Conservation (phyloP, 1,140 invertebrate genomes). For the Drosophila albomicans region DNA sequence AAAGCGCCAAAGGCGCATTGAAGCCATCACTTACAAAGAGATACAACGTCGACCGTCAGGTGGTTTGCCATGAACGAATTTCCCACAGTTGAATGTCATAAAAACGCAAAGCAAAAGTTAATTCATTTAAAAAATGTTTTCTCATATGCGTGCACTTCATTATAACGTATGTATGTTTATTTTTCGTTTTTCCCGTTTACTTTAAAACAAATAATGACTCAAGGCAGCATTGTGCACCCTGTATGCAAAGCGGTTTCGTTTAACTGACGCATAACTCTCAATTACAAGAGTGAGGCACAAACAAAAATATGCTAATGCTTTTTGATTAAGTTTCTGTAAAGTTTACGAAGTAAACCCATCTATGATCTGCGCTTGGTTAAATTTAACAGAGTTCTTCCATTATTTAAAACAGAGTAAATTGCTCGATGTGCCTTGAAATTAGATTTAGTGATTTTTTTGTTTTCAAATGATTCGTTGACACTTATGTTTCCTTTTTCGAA, state of each 20-base stretch:
- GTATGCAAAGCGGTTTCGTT: slow-evolving; percentile 2
- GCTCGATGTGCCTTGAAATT: no score
- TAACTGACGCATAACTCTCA: slow-evolving; percentile 3
- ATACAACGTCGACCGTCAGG: background rate
- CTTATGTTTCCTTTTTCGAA: no score
- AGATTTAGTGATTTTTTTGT: no score
- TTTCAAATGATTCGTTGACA: no score
- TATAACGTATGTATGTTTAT: background rate
- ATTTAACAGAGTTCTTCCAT: no score
- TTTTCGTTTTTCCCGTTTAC: no score
- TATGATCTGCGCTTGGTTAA: no score
- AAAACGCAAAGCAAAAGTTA: background rate
- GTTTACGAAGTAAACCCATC: no score
- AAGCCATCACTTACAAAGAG: background rate
- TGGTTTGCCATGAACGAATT: slow-evolving; percentile 1
- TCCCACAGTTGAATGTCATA: background rate
- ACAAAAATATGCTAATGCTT: background rate
- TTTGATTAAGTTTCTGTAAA: slow-evolving; percentile 7
- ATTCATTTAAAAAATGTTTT: background rate
- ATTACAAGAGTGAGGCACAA: background rate
- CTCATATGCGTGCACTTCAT: background rate
- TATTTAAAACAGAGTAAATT: no score
- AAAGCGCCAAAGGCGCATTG: background rate
- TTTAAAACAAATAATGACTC: background rate
- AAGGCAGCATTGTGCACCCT: slow-evolving; percentile 16